Evolutionary conservation across 2,113 vertebrate genomes (phyloP).

Genomic region (Podarcis muralis): DNA sequence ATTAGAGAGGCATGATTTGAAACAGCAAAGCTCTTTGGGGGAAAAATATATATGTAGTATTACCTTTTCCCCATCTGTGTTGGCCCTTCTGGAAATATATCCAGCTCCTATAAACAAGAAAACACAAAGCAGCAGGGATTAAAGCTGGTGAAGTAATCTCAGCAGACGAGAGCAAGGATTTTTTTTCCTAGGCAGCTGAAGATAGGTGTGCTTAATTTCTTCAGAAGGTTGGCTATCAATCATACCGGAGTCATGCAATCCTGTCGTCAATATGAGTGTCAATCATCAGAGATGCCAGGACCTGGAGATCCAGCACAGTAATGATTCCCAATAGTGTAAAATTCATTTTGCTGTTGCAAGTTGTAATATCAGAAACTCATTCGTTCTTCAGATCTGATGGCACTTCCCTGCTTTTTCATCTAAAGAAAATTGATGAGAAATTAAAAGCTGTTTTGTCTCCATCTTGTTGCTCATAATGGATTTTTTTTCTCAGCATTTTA

Average conservation of each 20-base stretch:
- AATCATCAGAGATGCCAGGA: constrained; percentile 42
- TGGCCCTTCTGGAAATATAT: constrained; percentile 17
- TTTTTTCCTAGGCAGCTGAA: background rate
- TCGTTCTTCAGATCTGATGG: background rate
- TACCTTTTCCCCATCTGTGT: background rate
- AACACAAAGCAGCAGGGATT: background rate
- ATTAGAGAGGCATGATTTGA: constrained; percentile 7
- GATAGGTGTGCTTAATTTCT: constrained; percentile 36
- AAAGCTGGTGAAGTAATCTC: constrained; percentile 39
- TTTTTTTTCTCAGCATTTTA: constrained; percentile 45
- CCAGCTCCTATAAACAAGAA: constrained; percentile 30
- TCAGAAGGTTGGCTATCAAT: constrained; percentile 39
- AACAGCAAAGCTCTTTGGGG: background rate
- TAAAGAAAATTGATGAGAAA: constrained; percentile 45
- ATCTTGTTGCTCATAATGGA: constrained; percentile 26
- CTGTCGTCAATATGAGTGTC: constrained; percentile 42
- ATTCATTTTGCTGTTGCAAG: constrained; percentile 46
- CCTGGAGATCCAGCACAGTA: constrained; percentile 18
- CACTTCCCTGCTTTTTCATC: constrained; percentile 6
- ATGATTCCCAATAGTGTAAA: constrained; percentile 41
- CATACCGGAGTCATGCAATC: constrained; percentile 33
- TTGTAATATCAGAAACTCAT: constrained; percentile 9
- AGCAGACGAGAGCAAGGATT: background rate
- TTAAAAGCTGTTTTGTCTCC: constrained; percentile 41
- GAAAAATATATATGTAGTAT: background rate